phyloP scores from a whole-genome alignment of 2,113 vertebrate species.

The Toxotes chatareus region DNA sequence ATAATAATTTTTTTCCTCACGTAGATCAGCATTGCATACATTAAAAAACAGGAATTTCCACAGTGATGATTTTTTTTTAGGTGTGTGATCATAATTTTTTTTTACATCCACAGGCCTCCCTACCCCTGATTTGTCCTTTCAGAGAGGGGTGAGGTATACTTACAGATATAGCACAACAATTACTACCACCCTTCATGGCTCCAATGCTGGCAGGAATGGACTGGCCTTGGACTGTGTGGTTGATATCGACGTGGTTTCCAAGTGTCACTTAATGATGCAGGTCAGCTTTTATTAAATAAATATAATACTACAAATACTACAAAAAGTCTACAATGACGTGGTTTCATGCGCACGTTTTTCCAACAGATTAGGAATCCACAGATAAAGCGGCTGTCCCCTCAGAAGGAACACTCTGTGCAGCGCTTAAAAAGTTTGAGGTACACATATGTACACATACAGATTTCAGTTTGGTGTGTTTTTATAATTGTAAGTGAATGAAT shows the following conservation, averaged over 20 bases:
- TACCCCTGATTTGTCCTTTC: slow-evolving; percentile 62
- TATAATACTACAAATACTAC: too few species aligned
- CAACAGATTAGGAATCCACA: slow-evolving; percentile 86
- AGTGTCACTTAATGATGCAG: slow-evolving; percentile 86
- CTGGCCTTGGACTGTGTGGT: slow-evolving; percentile 86
- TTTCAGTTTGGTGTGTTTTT: slow-evolving; percentile 11
- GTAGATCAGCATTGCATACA: background rate
- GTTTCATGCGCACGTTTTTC: slow-evolving; percentile 39
- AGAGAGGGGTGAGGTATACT: slow-evolving; percentile 81
- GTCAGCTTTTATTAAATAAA: slow-evolving; percentile 77
- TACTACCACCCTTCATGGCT: slow-evolving; percentile 81
- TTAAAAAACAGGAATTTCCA: background rate
- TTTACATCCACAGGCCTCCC: slow-evolving; percentile 45
- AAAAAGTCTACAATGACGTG: background rate
- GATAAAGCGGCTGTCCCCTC: slow-evolving; percentile 83
- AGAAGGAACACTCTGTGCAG: slow-evolving; percentile 83
- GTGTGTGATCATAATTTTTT: background rate
- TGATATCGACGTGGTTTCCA: slow-evolving; percentile 84
- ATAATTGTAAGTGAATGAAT: background rate
- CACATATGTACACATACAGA: background rate
- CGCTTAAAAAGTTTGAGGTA: slow-evolving; percentile 86
- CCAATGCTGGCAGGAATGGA: slow-evolving; percentile 76
- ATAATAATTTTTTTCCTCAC: background rate
- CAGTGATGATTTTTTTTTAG: background rate
- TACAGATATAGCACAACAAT: slow-evolving; percentile 86